Evolutionary conservation across 2,113 vertebrate species (phyloP), one percentile per base, ranked within the genome.

Genomic region (Crotalus helleri): DNA sequence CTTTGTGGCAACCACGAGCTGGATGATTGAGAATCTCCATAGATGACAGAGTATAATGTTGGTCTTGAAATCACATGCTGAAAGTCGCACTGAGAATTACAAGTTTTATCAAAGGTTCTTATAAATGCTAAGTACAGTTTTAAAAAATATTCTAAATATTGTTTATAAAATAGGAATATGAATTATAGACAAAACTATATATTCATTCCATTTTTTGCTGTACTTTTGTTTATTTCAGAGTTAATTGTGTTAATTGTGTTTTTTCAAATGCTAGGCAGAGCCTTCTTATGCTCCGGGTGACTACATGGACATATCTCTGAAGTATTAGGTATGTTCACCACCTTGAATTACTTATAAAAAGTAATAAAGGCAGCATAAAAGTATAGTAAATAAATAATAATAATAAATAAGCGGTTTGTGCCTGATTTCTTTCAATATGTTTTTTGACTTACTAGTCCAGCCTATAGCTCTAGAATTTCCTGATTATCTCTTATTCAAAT

Each of bases 191-290:
- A 24, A 7, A 26, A 23, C 23, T 26, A 19, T 21, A n/a, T 87
- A 49, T 91, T 61, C 61, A 61, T 53, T 49, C 29, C 6, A 81
- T 7, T 7, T 8, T 53, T 88, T 92, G 12, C 13, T 55, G 2
- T 49, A 74, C 0, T 1, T 54, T 90, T 0, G 0, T 93, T 94
- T 92, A 92, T 92, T 94, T 90, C 87, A 0, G 0, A 93, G 89
- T 94, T 90, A 87, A 91, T 46, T 46, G 46, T 46, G 46, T 51
- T 44, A 44, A 44, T 44, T 0, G 90, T 94, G 92, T 91, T 94
- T 93, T 69, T 93, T 33, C 90, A 94, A 90, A 94, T 74, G 85
- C 92, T 93, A 91, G 89, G 87, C 94, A 93, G 89, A 61, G 33
- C 61, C 95, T 91, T 96, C n/a, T 74, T 39, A 74, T 74, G 69